A percentile compares a stretch with the other conserved stretches of the same genome.
phyloP scores from a whole-genome alignment of 2,797 vertebrate genomes.

The Prionace glauca region DNA sequence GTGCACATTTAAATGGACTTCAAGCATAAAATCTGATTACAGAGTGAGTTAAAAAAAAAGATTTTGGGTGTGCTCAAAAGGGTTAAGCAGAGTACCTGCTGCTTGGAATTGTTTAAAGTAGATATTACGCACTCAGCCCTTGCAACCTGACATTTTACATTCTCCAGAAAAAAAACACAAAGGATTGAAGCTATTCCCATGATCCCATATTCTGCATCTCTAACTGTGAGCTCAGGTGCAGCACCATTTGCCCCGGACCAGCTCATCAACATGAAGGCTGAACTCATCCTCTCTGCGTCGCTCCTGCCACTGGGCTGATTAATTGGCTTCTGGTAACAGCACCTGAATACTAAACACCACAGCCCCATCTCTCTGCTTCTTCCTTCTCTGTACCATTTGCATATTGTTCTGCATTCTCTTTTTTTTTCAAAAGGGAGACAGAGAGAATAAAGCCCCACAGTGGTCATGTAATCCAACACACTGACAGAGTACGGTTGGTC shows the following conservation, averaged over 20 bases:
- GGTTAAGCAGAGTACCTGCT: not conserved
- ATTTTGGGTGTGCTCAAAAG: not conserved
- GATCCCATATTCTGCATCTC: conserved; percentile 87
- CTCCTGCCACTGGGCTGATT: conserved; percentile 91
- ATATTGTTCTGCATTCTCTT: conserved; percentile 11
- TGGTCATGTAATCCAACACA: not conserved
- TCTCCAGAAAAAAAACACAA: conserved; percentile 67
- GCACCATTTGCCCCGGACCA: conserved; percentile 90
- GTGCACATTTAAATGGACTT: not conserved
- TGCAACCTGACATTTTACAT: conserved; percentile 75
- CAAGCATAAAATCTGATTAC: not conserved
- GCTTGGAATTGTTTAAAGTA: conserved; percentile 21
- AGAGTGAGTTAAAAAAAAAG: not conserved
- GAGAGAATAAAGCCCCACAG: not conserved
- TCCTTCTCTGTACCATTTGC: conserved; percentile 38
- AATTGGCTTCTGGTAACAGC: conserved; percentile 92
- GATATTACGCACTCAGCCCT: conserved; percentile 54
- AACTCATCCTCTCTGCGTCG: conserved; percentile 97
- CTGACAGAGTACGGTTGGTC: not conserved
- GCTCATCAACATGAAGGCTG: conserved; percentile 99
- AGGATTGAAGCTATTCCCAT: conserved; percentile 87
- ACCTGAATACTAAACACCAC: conserved; percentile 82
- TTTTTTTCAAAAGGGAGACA: not conserved
- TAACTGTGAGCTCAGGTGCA: conserved; percentile 97
- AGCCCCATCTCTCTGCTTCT: conserved; percentile 52